Evolutionary conservation across 2,113 vertebrate species (phyloP).

Genomic region (Oenanthe oenanthe): DNA sequence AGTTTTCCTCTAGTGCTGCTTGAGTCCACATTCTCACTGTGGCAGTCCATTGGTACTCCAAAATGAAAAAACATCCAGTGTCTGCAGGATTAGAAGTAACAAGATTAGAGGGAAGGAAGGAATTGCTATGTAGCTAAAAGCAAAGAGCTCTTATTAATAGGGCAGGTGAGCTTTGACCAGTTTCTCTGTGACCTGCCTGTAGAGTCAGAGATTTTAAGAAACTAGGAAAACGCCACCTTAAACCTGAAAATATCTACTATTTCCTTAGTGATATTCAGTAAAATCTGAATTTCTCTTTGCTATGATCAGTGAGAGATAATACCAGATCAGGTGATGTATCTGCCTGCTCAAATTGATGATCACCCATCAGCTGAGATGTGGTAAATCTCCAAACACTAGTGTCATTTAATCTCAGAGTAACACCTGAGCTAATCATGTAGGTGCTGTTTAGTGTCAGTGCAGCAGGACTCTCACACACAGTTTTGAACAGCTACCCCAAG

Average conservation of each 20-base stretch:
- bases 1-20: not conserved
- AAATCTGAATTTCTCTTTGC: not conserved
- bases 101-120: not conserved
- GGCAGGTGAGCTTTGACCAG: accelerated
- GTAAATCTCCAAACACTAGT: not conserved
- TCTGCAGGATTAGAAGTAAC: not conserved
- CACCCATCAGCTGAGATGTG: not conserved
- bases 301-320: not conserved
- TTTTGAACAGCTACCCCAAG: not conserved
- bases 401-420: not conserved
- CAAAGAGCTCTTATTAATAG: not conserved
- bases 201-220: not conserved
- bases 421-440: not conserved
- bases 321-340: not conserved
- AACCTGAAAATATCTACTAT: not conserved
- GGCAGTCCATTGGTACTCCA: not conserved
- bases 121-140: not conserved
- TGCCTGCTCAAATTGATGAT: not conserved
- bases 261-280: not conserved
- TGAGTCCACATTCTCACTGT: not conserved
- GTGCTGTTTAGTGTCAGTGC: too few relatives aligned
- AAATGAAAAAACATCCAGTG: not conserved
- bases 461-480: not conserved
- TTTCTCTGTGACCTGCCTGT: not conserved
- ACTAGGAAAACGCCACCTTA: not conserved